Base-by-base conservation (phyloP, 2,797 vertebrate genomes). In the Falco naumanni region DNA sequence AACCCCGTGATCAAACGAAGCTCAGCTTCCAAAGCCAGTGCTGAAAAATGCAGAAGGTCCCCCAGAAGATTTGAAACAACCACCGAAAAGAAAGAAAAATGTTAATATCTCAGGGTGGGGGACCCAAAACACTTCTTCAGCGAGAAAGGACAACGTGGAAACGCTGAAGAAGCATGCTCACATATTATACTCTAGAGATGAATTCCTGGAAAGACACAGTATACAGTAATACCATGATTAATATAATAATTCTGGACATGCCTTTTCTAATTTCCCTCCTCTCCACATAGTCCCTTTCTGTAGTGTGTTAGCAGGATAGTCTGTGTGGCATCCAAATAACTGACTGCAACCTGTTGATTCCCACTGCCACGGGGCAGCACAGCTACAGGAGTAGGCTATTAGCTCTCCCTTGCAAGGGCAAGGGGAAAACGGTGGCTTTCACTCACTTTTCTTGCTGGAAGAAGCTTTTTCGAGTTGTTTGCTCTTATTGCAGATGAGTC, bases 401-500 rank as follows among this genome's bases (percentile, higher is more conserved):
- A 51, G 22, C 25, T 82, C 60, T 60, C 13, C 37, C 22, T 66
- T 68, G 41, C 37, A 79, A 87, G 31, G 59, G 31, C 37, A 85
- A 29, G 13, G 39, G n/a, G 34, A 54, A 50, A 84, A 87, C 24
- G 66, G 29, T 13, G 19, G 41, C 39, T 94, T 85, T 78, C 59
- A 37, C 33, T 68, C 51, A 50, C 34, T 85, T 18, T 69, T 81
- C 78, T 68, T 87, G 75, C 45, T 85, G 64, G 85, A 85, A 41
- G 47, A 60, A 54, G 20, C 22, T 75, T 65, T 90, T 63, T 77
- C 72, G 59, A 82, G 70, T 60, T 94, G 41, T 78, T 90, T 87
- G 59, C 78, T 82, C 48, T 72, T 83, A 51, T 19, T 69, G 53
- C 57, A 91, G 79, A 84, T 80, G 82, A 94, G 53, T 95, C 95